Conservation (phyloP, 2,113 vertebrate genomes). For the Nestor notabilis region DNA sequence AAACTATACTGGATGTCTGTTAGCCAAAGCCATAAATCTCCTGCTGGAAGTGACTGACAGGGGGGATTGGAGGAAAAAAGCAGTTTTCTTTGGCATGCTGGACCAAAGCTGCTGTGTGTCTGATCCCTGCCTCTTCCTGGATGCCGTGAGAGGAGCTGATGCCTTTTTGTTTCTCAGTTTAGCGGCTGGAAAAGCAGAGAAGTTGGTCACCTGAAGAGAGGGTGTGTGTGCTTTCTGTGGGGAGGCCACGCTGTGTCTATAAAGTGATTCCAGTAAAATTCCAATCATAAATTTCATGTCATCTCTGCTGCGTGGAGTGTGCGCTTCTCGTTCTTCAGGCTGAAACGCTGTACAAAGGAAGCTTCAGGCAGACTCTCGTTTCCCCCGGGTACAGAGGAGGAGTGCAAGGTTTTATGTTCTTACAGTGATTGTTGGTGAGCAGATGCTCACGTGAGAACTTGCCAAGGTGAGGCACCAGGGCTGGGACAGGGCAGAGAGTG, state of each 20-base stretch:
- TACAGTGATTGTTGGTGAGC: fast-evolving
- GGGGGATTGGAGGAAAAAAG: neutral
- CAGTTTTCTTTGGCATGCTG: neutral
- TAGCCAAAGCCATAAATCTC: conserved; percentile 5
- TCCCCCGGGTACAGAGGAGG: neutral
- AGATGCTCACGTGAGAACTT: neutral
- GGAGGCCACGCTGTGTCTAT: neutral
- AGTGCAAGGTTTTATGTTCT: fast-evolving
- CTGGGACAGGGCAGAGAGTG: neutral
- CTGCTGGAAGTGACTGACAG: neutral
- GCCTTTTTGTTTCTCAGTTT: neutral
- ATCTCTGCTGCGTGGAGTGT: neutral
- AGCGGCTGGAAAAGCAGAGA: neutral
- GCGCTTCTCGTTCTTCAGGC: fast-evolving
- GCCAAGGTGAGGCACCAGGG: neutral
- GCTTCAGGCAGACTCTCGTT: neutral
- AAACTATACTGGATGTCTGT: neutral
- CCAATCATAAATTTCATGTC: fast-evolving
- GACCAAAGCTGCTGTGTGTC: neutral
- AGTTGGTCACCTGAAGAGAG: neutral
- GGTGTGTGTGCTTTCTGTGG: fast-evolving
- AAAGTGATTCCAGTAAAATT: fast-evolving
- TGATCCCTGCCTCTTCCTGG: neutral
- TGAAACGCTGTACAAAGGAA: neutral
- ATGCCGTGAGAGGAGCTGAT: neutral